Conservation (phyloP, 2,797 vertebrate genomes). For the Mus spretus region DNA sequence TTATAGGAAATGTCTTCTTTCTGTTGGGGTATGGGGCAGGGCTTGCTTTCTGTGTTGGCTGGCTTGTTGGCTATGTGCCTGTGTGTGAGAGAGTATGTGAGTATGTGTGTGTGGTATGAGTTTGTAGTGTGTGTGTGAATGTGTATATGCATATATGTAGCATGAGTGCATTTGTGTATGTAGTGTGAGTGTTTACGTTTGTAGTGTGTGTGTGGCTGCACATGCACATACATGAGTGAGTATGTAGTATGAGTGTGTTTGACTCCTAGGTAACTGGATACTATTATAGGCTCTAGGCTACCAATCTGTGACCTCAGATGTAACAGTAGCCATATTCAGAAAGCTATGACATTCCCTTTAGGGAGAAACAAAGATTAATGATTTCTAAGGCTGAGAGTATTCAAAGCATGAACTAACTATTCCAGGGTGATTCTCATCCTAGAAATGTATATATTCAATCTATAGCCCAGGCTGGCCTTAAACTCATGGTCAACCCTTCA, state of each 20-base stretch:
- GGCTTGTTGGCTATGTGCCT: not conserved
- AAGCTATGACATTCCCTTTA: constrained; percentile 39
- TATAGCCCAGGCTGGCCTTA: not conserved
- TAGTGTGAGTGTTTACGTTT: not conserved
- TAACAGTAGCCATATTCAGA: not conserved
- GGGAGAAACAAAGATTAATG: constrained; percentile 24
- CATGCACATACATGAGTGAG: not conserved
- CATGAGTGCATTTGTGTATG: not conserved
- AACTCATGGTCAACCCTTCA: not conserved
- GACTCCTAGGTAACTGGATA: not conserved
- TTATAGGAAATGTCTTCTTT: constrained; percentile 18
- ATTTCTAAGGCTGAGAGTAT: constrained; percentile 10
- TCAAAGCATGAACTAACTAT: constrained; percentile 49
- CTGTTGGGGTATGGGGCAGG: not conserved
- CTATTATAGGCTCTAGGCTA: not conserved
- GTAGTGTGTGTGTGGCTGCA: not conserved
- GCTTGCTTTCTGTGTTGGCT: not conserved
- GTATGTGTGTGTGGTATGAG: not conserved
- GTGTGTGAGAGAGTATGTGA: not conserved
- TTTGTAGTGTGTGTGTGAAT: not conserved
- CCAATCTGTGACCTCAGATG: not conserved
- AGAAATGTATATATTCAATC: not conserved
- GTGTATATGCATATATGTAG: not conserved
- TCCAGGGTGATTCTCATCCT: not conserved
- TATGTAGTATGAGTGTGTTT: not conserved